Percentiles rank a stretch among this genome's conserved stretches.
phyloP scores from a whole-genome alignment of 2,888 invertebrate genomes.

The Scaptomyza parva region DNA sequence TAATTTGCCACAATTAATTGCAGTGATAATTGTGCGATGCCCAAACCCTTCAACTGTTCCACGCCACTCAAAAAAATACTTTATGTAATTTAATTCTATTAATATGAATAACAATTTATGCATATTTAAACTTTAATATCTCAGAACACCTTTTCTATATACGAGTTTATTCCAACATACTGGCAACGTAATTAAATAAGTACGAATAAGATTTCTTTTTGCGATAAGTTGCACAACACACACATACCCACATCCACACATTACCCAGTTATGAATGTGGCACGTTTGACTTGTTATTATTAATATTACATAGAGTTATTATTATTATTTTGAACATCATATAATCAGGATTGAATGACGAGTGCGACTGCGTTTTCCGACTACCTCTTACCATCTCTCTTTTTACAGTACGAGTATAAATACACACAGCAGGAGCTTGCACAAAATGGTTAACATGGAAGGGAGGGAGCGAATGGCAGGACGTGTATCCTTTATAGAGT shows the following conservation, averaged over 20 bases:
- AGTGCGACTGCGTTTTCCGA: constrained; percentile 41
- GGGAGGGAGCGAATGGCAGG: not conserved
- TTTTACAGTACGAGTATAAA: constrained; percentile 65
- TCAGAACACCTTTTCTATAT: no score
- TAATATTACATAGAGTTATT: constrained; percentile 22
- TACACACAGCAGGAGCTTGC: constrained; percentile 41
- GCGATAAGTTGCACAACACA: constrained; percentile 5
- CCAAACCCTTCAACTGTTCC: not conserved
- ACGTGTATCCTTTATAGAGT: constrained; percentile 50
- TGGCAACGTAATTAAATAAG: constrained; percentile 1
- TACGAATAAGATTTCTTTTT: not conserved
- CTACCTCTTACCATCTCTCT: not conserved
- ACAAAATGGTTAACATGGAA: constrained; percentile 46
- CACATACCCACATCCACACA: not conserved
- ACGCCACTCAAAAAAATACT: constrained; percentile 3
- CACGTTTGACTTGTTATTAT: constrained; percentile 36
- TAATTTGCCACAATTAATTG: constrained; percentile 81
- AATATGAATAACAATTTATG: no score
- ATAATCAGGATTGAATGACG: constrained; percentile 69
- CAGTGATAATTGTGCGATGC: constrained; percentile 66
- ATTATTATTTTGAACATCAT: constrained; percentile 51
- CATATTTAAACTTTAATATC: no score
- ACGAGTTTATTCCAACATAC: not conserved
- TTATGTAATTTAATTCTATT: not conserved
- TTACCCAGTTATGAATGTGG: not conserved